These are phyloP conservation scores for Harpegnathos saltator DNA, from an alignment of 1,140 invertebrate species.

Conservation along the genomic window DNA sequence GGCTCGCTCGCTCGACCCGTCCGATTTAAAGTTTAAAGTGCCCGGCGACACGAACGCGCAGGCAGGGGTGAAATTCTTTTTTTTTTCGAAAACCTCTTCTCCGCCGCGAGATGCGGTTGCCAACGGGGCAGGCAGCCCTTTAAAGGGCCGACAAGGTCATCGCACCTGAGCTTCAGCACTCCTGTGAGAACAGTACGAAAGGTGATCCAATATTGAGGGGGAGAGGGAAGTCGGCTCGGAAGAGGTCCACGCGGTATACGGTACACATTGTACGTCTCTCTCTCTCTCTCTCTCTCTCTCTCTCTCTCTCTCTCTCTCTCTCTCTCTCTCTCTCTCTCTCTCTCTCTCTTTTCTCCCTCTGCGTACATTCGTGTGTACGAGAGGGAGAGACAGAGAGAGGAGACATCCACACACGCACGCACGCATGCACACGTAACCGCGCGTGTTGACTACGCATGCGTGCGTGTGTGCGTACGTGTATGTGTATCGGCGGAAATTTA, in stretches of 20 bases:
- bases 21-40: slow-evolving; percentile 59
- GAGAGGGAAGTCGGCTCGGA: slow-evolving; percentile 13
- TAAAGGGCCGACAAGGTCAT: slow-evolving; percentile 81
- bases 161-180: slow-evolving; percentile 71
- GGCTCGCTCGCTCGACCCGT: background rate
- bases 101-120: slow-evolving; percentile 46
- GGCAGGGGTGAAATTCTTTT: slow-evolving; percentile 18
- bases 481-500: slow-evolving; percentile 13
- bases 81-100: slow-evolving; percentile 70
- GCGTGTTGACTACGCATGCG: too few species aligned
- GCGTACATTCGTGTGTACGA: too few species aligned
- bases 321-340: too few species aligned
- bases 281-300: too few species aligned
- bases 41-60: background rate
- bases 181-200: slow-evolving; percentile 82
- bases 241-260: too few species aligned
- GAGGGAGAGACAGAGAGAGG: too few species aligned
- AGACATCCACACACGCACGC: slow-evolving; percentile 7
- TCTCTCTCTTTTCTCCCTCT: too few species aligned
- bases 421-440: background rate
- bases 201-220: slow-evolving; percentile 72
- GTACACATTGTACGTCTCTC: background rate
- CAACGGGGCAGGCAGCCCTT: slow-evolving; percentile 59
- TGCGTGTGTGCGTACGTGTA: background rate
- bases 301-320: too few species aligned